Conservation (phyloP, 2,797 vertebrate genomes). For the Lagorchestes hirsutus region DNA sequence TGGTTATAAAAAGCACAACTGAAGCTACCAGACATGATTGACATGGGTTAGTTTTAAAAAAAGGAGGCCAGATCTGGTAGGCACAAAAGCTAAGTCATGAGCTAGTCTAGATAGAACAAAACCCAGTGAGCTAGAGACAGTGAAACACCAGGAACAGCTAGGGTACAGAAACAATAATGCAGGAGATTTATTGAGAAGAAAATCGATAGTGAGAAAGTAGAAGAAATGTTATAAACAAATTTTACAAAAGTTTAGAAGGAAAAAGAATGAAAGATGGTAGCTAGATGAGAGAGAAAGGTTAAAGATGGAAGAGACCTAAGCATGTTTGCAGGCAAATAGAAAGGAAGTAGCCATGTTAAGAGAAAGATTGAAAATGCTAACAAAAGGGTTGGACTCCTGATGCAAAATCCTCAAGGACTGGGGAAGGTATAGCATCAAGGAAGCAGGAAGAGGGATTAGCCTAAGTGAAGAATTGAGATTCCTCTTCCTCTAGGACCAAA, state of each 20-base stretch:
- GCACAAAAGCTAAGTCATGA: not conserved
- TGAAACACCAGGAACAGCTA: not conserved
- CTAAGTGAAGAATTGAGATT: not conserved
- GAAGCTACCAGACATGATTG: not conserved
- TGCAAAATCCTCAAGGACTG: not conserved
- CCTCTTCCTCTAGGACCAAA: not conserved
- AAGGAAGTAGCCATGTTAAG: not conserved
- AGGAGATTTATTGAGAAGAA: not conserved
- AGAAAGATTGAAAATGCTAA: not conserved
- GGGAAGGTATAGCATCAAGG: not conserved
- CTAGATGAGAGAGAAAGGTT: not conserved
- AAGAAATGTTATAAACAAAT: not conserved
- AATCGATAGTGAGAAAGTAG: not conserved
- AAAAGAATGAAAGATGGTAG: not conserved
- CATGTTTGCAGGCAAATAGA: not conserved
- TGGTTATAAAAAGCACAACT: not conserved
- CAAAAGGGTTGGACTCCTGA: not conserved
- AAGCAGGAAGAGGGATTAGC: not conserved
- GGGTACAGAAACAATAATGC: not conserved
- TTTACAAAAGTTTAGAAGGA: not conserved
- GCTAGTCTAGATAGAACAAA: not conserved
- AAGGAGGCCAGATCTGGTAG: not conserved
- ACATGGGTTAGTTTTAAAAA: not conserved
- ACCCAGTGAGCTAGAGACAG: not conserved
- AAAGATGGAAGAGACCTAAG: not conserved